A percentile compares a stretch with the other conserved stretches of the same genome.
Evolutionary conservation across 2,113 vertebrate species (phyloP).

Genomic region (Sciurus niger): DNA sequence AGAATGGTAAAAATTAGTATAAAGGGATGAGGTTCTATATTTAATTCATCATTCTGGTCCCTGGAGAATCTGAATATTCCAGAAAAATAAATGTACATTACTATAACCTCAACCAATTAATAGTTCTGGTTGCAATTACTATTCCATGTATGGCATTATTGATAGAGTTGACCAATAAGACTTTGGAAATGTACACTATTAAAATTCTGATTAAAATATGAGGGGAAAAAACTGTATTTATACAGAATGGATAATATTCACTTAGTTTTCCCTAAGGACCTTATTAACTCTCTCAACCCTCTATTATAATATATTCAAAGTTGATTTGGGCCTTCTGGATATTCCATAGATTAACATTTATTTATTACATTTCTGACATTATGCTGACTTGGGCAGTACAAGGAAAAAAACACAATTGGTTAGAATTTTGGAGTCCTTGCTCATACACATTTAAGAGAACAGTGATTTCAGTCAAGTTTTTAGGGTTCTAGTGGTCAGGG

Average conservation of each 20-base stretch:
- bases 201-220: neutral
- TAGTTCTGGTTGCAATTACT: neutral
- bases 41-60: neutral
- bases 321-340: neutral
- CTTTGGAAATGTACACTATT: neutral
- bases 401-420: neutral
- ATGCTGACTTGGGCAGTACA: neutral
- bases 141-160: neutral
- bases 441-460: neutral
- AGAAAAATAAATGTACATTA: neutral
- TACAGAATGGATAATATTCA: neutral
- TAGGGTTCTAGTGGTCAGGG: neutral
- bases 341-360: neutral
- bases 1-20: neutral
- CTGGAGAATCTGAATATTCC: neutral
- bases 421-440: neutral
- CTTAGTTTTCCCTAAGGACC: neutral
- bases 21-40: neutral
- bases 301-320: neutral
- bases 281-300: neutral
- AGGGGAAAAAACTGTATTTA: neutral
- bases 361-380: neutral
- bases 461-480: neutral
- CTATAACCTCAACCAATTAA: neutral
- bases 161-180: neutral